Evolutionary conservation across 2,888 invertebrate species (phyloP).

Genomic region (Sphecodes monilicornis): DNA sequence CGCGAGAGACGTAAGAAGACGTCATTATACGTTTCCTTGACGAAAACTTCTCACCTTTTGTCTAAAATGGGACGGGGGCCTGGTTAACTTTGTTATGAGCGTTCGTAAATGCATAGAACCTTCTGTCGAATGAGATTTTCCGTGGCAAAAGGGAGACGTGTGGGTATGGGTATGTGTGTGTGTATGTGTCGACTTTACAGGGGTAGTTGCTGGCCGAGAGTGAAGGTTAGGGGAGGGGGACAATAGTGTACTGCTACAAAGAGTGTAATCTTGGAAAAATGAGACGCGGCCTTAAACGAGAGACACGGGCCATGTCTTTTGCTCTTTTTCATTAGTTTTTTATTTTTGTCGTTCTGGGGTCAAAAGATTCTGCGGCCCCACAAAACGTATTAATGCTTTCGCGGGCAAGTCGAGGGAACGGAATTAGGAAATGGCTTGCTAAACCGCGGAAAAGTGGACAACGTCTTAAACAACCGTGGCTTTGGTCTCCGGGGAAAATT

Average conservation of each 20-base stretch:
- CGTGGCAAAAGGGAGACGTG: not conserved
- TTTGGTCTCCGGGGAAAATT: not conserved
- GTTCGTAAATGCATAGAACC: conserved; percentile 13
- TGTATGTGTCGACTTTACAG: not conserved
- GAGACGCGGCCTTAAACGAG: not conserved
- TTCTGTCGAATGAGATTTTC: conserved; percentile 22
- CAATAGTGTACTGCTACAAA: not conserved
- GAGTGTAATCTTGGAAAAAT: conserved; percentile 10
- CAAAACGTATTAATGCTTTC: conserved; percentile 8
- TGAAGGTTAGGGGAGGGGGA: not conserved
- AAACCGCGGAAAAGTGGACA: not conserved
- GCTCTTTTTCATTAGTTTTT: conserved; percentile 5
- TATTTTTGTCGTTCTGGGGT: not conserved
- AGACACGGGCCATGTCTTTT: not conserved
- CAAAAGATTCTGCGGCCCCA: not conserved
- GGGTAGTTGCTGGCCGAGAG: not conserved
- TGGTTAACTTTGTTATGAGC: conserved; percentile 37
- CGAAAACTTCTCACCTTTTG: conserved; percentile 49
- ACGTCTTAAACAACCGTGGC: not conserved
- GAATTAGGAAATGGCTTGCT: not conserved
- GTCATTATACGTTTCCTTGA: conserved; percentile 45
- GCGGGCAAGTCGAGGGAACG: not conserved
- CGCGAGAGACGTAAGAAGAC: conserved; percentile 33
- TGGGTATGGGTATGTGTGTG: not conserved
- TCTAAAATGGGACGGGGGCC: conserved; percentile 11